Evolutionary conservation across 2,113 vertebrate genomes (phyloP).

Genomic region (Mirza zaza): DNA sequence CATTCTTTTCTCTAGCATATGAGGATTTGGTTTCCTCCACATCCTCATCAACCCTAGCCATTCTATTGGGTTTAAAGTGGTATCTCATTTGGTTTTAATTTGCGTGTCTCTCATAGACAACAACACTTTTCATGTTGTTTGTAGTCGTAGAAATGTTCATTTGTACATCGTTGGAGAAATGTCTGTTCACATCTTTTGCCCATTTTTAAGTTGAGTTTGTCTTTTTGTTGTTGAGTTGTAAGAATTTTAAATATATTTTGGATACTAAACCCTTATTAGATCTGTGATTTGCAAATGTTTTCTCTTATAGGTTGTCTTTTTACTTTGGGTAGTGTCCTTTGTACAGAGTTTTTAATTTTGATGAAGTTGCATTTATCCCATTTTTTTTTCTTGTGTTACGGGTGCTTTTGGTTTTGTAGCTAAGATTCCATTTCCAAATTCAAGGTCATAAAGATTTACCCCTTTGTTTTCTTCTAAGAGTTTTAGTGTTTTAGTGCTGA

Average conservation of each 20-base stretch:
- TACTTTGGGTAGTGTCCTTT: neutral
- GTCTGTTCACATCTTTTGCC: neutral
- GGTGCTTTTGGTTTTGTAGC: neutral
- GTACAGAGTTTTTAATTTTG: neutral
- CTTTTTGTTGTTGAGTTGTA: neutral
- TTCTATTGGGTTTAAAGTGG: neutral
- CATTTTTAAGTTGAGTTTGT: neutral
- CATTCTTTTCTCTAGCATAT: neutral
- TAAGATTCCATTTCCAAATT: neutral
- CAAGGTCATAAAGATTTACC: neutral
- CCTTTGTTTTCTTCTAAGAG: neutral
- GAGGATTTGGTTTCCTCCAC: neutral
- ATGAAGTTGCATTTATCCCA: neutral
- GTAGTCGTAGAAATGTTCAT: neutral
- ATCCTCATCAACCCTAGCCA: neutral
- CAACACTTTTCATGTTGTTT: neutral
- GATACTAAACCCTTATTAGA: neutral
- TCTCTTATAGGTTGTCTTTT: neutral
- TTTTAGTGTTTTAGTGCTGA: neutral
- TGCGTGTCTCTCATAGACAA: neutral
- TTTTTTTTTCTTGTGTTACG: neutral
- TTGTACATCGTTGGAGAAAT: neutral
- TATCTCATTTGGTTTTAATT: slow-evolving; percentile 17
- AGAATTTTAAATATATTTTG: neutral
- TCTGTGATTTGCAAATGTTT: neutral